Base-by-base conservation (phyloP, 2,888 invertebrate species). In the Metacarcinus magister region DNA sequence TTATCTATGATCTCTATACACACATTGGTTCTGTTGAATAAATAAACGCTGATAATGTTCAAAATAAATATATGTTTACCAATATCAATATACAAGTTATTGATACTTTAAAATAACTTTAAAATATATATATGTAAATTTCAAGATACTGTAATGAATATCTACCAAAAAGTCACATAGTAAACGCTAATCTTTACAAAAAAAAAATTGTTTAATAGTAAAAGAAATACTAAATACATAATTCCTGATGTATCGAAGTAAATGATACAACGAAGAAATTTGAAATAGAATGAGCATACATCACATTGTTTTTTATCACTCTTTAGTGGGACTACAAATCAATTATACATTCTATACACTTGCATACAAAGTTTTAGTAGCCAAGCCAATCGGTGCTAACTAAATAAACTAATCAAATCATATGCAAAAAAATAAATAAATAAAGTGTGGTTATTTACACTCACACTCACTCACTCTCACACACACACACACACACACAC, bases 401-500 rank as follows among this genome's bases (percentile, higher is more conserved):
- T 82, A 32, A 54, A 54, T 54, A 54, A 82, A 32, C 32, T 10
- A 82, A 16, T 82, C 10, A 82, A 32, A 32, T 32, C 32, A 32
- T 67, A 82, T 82, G 82, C 82, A 82, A 8, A 16, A 82, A 8
- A 16, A 32, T 4, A 16, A 28, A 16, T n/a, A 75, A 82, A 82
- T 28, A 82, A 32, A 13, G 32, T 5, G 32, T 2, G 32, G 32
- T 32, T 82, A 82, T 82, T 82, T 32, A 82, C 32, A 82, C 82
- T 0, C 3, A 32, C 82, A 82, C 82, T 32, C 82, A 82, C 82
- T 32, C 82, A 32, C 82, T 32, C 82, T 28, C 82, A 82, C 32
- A 82, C 82, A 82, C 82, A 82, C 82, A 82, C 82, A 82, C 82
- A 32, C 82, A 82, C 82, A 82, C 82, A 82, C 32, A 82, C 82